A percentile compares a stretch with the other conserved stretches of the same genome.
These are phyloP conservation scores for Fregata magnificens DNA, from an alignment of 2,113 vertebrate species.

Conservation along the genomic window DNA sequence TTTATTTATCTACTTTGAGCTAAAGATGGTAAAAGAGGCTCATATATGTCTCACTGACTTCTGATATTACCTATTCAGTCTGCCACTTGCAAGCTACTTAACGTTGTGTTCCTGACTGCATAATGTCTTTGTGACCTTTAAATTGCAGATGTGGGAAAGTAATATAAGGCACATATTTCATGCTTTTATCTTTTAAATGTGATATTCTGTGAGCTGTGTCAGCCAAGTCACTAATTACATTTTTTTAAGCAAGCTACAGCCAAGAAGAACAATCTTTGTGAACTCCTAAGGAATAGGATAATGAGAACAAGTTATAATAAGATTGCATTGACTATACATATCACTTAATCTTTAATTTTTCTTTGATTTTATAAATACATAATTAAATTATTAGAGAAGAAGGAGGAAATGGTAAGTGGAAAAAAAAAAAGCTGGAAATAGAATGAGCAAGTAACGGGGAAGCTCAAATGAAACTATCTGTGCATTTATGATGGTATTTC, in stretches of 20 bases:
- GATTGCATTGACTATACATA: background rate
- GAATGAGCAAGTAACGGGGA: background rate
- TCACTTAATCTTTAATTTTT: background rate
- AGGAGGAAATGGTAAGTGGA: background rate
- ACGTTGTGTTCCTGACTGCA: background rate
- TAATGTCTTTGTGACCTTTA: background rate
- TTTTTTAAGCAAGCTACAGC: background rate
- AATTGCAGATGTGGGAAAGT: background rate
- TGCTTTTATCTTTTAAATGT: background rate
- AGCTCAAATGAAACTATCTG: background rate
- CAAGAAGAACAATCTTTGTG: background rate
- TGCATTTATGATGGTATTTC: background rate
- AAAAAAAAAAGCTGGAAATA: background rate
- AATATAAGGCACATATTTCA: background rate
- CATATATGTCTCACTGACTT: fast-evolving
- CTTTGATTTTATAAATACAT: background rate
- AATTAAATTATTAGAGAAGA: background rate
- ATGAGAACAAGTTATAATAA: background rate
- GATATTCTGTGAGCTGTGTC: background rate
- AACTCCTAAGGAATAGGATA: background rate
- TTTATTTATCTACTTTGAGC: background rate
- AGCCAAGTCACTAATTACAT: background rate
- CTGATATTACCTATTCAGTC: background rate
- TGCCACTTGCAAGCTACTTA: background rate
- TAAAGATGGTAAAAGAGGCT: background rate